These are phyloP conservation scores for Zelostemma sp. DNA, from an alignment of 1,140 invertebrate species.

Conservation along the genomic window DNA sequence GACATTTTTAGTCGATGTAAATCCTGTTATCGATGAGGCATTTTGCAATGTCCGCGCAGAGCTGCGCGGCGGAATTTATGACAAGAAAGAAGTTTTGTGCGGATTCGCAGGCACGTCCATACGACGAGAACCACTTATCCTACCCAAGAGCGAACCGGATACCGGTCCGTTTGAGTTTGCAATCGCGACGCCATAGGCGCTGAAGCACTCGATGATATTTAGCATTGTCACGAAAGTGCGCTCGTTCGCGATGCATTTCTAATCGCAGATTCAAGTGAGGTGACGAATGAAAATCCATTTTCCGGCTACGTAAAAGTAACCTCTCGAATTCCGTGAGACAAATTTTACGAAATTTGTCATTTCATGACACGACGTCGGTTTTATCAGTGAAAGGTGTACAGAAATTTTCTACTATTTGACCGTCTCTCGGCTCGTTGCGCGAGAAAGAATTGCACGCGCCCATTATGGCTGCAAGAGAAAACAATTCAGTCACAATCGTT, in stretches of 20 bases:
- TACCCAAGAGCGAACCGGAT: constrained; percentile 59
- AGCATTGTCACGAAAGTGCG: too few relatives aligned
- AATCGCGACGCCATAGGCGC: constrained; percentile 52
- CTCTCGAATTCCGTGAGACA: neutral
- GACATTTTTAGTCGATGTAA: too few relatives aligned
- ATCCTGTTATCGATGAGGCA: too few relatives aligned
- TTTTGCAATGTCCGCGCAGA: constrained; percentile 12
- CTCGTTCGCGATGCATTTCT: neutral
- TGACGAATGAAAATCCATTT: too few relatives aligned
- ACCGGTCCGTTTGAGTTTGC: constrained; percentile 39
- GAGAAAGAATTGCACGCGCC: constrained; percentile 26
- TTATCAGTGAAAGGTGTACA: constrained; percentile 36
- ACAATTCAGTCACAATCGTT: constrained; percentile 37
- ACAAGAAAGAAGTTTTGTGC: constrained; percentile 54
- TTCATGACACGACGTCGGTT: constrained; percentile 27
- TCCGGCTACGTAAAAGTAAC: too few relatives aligned
- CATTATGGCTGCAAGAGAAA: constrained; percentile 37
- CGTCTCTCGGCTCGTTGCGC: constrained; percentile 33
- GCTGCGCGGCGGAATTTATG: constrained; percentile 44
- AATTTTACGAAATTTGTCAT: constrained; percentile 6
- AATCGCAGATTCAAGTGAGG: too few relatives aligned
- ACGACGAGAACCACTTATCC: constrained; percentile 54
- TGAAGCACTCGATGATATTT: constrained; percentile 14
- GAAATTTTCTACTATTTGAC: constrained; percentile 38
- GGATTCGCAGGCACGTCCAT: constrained; percentile 53